Base-by-base conservation (phyloP, 2,113 vertebrate genomes). In the Benitochromis conjunctus region DNA sequence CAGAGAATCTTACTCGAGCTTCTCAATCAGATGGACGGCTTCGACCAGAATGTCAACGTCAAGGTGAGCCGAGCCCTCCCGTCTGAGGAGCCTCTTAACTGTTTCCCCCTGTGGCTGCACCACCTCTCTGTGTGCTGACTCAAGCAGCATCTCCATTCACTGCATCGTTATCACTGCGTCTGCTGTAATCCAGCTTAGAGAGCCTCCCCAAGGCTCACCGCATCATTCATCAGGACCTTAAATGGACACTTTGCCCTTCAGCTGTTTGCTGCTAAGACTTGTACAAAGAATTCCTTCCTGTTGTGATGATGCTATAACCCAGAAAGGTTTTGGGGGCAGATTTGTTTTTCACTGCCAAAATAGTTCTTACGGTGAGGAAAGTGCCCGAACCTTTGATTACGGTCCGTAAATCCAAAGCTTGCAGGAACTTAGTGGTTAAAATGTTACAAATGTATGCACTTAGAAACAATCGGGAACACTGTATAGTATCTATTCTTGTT, bases 21-120 rank as follows among this genome's bases (percentile, higher is more conserved):
- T 46, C 97, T 99, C 3, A 99, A 99, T 89, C 98, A 99, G 92
- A 99, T 99, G 98, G 98, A 99, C 2, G 98, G 98, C 31, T 99
- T 99, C 7, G 98, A 99, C 91, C 98, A 99, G 95, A 99, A 97
- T 1, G 98, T 99, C 84, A 99, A 99, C 0, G 98, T 99, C 64
- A 98, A 99, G 98, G 98, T 98, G 76, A 91, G 71, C 46, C 71
- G 10, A 51, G 21, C 81, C 19, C 24, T 13, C 31, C 29, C 21
- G 36, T 77, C 36, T 74, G 31, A 71, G 62, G 8, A 55, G 21
- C 51, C 69, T 81, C 19, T 88, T 19, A 10, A 6, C 60, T 3
- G 46, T 76, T 58, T 71, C 48, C 55, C 80, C 66, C 34, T 19
- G 46, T 82, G 48, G 66, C 64, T 69, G 78, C 57, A 46, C 38